These are phyloP conservation scores for Stylophora pistillata DNA, from an alignment of 64 coral and sea anemone genomes.

Conservation along the genomic window DNA sequence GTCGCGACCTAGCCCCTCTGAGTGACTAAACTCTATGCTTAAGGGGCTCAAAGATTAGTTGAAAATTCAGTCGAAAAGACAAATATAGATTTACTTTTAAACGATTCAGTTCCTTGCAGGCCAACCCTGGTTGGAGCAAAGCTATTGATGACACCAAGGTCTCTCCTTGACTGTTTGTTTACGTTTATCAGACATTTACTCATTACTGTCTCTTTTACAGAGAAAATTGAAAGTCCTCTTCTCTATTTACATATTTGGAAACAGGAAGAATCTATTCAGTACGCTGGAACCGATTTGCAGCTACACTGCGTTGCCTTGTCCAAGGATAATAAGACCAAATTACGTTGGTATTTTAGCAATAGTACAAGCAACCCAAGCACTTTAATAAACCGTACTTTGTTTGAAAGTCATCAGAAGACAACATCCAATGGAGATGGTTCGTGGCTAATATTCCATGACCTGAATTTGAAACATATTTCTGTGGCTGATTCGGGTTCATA, in stretches of 20 bases:
- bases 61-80: no score
- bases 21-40: no score
- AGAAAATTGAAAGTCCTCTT: not conserved
- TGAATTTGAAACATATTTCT: not conserved
- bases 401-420: not conserved
- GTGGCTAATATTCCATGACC: not conserved
- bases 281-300: not conserved
- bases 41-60: no score
- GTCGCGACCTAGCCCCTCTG: no score
- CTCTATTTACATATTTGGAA: not conserved
- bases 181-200: not conserved
- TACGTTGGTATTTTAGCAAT: not conserved
- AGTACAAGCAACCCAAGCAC: no score
- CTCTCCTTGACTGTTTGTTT: no score
- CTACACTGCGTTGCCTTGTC: not conserved
- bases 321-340: not conserved
- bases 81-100: no score
- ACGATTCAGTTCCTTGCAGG: no score
- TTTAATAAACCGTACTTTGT: no score
- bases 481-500: constrained; percentile 30
- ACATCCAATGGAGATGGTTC: not conserved
- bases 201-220: not conserved
- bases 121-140: no score
- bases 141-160: no score
- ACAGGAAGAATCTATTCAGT: not conserved